A percentile compares a stretch with the other conserved stretches of the same genome.
Evolutionary conservation across 2,888 invertebrate species (phyloP).

Genomic region (Steinernema hermaphroditum): DNA sequence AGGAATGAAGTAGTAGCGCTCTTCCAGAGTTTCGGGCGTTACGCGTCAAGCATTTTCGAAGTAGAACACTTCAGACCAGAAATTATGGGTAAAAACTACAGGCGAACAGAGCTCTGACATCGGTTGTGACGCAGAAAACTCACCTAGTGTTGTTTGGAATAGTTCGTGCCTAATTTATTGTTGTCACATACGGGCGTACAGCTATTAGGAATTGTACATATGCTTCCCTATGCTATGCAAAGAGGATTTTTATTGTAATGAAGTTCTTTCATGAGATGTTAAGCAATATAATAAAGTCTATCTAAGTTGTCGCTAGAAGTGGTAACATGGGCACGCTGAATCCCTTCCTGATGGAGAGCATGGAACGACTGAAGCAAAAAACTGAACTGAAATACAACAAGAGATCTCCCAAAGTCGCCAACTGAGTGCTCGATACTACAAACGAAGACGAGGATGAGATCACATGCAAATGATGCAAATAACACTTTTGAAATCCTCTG

Average conservation of each 20-base stretch:
- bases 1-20: slow-evolving; percentile 67
- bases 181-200: slow-evolving; percentile 13
- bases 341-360: no score
- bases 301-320: no score
- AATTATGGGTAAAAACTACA: slow-evolving; percentile 38
- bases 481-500: no score
- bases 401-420: no score
- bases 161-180: slow-evolving; percentile 23
- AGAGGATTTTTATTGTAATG: not conserved
- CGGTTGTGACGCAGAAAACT: not conserved
- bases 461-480: no score
- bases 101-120: not conserved
- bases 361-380: no score
- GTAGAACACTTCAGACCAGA: slow-evolving; percentile 59
- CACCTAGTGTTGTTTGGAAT: not conserved
- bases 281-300: not conserved
- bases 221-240: not conserved
- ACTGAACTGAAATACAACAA: no score
- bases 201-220: slow-evolving; percentile 26
- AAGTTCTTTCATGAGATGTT: slow-evolving; percentile 10
- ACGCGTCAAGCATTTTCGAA: slow-evolving; percentile 62
- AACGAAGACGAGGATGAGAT: no score
- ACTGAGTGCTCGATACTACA: no score
- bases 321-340: no score
- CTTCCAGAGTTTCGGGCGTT: slow-evolving; percentile 65